Evolutionary conservation across 2,888 invertebrate genomes (phyloP).

Genomic region (Thereva nobilitata): DNA sequence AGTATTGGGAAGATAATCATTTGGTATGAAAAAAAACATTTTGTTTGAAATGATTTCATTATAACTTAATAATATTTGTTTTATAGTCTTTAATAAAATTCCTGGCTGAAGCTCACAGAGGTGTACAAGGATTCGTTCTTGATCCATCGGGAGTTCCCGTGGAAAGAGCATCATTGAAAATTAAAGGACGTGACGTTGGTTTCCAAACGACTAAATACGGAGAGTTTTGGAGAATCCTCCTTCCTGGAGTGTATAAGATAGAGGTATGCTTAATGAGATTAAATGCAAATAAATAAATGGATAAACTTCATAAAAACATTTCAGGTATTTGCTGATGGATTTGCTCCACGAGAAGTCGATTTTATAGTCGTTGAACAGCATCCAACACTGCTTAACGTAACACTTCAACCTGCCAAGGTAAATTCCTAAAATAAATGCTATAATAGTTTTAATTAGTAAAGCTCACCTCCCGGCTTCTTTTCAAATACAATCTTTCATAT

Average conservation of each 20-base stretch:
- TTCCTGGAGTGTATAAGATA: constrained; percentile 84
- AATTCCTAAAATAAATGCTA: constrained; percentile 15
- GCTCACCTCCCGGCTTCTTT: neutral
- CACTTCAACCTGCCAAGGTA: constrained; percentile 77
- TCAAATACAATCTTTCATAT: too few relatives aligned
- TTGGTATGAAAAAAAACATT: constrained; percentile 62
- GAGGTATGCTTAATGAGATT: constrained; percentile 63
- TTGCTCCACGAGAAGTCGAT: constrained; percentile 79
- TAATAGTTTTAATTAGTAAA: constrained; percentile 7
- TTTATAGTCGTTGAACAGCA: constrained; percentile 85
- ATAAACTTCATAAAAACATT: constrained; percentile 42
- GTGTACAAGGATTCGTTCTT: constrained; percentile 85
- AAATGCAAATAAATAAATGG: constrained; percentile 40
- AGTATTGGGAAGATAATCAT: constrained; percentile 89
- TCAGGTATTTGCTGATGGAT: constrained; percentile 84
- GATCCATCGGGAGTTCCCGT: constrained; percentile 78
- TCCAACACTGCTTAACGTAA: constrained; percentile 82
- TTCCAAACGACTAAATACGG: constrained; percentile 87
- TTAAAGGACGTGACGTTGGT: constrained; percentile 80
- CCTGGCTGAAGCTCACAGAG: constrained; percentile 83
- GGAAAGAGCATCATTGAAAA: constrained; percentile 76
- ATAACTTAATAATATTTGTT: constrained; percentile 26
- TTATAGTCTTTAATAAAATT: constrained; percentile 79
- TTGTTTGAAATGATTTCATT: neutral
- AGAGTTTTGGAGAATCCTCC: constrained; percentile 91